Percentiles rank a stretch among this genome's conserved stretches.
phyloP scores from a whole-genome alignment of 2,113 vertebrate species.

The Hypocryptadius cinnamomeus region DNA sequence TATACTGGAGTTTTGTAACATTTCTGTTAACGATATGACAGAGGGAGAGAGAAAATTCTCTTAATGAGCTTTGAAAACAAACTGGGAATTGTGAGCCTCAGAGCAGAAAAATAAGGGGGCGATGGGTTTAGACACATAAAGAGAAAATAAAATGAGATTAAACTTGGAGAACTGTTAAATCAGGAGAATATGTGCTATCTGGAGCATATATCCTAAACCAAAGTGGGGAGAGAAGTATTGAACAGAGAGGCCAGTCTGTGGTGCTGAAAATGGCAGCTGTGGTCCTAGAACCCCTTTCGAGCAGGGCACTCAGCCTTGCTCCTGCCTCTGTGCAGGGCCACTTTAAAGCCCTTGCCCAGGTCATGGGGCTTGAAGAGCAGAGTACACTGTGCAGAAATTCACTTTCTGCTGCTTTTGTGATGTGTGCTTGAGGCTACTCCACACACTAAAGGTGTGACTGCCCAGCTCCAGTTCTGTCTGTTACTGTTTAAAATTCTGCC shows the following conservation, averaged over 20 bases:
- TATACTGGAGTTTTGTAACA: neutral
- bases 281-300: neutral
- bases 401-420: neutral
- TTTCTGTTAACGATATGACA: neutral
- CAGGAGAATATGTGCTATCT: neutral
- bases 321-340: neutral
- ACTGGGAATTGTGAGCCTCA: neutral
- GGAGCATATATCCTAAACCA: neutral
- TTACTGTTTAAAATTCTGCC: neutral
- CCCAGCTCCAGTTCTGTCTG: neutral
- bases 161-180: neutral
- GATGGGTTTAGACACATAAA: neutral
- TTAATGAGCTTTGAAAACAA: conserved; percentile 20
- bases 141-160: neutral
- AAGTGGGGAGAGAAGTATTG: neutral
- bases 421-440: neutral
- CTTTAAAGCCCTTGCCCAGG: neutral
- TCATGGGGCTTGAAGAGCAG: neutral
- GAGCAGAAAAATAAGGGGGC: neutral
- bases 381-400: neutral
- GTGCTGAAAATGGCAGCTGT: neutral
- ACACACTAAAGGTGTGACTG: neutral
- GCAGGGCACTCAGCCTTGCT: neutral
- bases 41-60: neutral
- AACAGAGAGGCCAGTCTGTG: neutral